These are phyloP conservation scores for Eupelmus urozonus DNA, from an alignment of 2,888 invertebrate genomes.

Conservation along the genomic window DNA sequence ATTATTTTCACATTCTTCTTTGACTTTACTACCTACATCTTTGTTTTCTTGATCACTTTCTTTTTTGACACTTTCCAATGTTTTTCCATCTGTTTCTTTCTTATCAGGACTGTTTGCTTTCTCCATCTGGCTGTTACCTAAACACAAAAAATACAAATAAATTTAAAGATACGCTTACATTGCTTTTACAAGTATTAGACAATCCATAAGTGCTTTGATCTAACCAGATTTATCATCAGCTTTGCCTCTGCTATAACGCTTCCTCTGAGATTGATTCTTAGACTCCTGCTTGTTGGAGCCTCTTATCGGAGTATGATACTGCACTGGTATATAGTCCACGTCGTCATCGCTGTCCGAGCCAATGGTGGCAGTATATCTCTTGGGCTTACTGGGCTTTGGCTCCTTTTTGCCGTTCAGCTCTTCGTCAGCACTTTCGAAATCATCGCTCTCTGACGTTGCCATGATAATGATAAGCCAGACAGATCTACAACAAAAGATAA, in stretches of 20 bases:
- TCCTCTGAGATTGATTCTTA: background rate
- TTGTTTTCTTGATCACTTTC: conserved; percentile 28
- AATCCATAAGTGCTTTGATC: conserved; percentile 5
- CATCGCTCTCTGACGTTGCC: conserved; percentile 87
- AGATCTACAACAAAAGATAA: conserved; percentile 35
- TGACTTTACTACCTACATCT: conserved; percentile 13
- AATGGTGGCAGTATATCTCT: conserved; percentile 63
- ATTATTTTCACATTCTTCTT: conserved; percentile 18
- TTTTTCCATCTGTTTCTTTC: conserved; percentile 7
- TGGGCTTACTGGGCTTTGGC: conserved; percentile 51
- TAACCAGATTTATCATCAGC: conserved; percentile 31
- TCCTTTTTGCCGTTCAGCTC: conserved; percentile 79
- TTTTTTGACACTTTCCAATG: too few relatives aligned
- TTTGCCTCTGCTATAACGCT: conserved; percentile 1
- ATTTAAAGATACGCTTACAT: background rate
- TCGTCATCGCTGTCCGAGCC: conserved; percentile 75
- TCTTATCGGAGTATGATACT: conserved; percentile 45
- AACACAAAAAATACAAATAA: background rate
- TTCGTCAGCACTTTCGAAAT: conserved; percentile 88
- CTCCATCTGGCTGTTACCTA: conserved; percentile 36
- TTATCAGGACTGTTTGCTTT: background rate
- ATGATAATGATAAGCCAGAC: conserved; percentile 67
- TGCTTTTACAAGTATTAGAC: background rate
- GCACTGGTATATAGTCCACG: conserved; percentile 67
- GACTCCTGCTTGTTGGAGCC: conserved; percentile 17